Percentiles rank a stretch among this genome's conserved stretches.
phyloP scores from a whole-genome alignment of 2,888 invertebrate species.

The Rotaria macrura region DNA sequence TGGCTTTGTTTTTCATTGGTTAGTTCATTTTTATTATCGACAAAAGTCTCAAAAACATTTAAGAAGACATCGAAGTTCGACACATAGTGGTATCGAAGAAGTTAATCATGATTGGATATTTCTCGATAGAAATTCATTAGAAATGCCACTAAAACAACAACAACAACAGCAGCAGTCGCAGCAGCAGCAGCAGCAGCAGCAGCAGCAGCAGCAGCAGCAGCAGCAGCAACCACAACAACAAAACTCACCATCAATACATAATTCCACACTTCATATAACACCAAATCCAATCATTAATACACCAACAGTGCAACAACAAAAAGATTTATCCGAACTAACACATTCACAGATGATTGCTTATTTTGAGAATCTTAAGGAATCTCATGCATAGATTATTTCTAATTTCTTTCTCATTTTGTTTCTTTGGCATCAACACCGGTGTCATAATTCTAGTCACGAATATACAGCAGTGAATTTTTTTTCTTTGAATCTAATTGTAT shows the following conservation, averaged over 20 bases:
- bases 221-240: background rate
- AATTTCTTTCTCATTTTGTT: background rate
- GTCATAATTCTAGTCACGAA: background rate
- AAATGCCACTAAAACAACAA: background rate
- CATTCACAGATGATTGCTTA: background rate
- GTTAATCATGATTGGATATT: slow-evolving; percentile 22
- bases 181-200: background rate
- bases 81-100: slow-evolving; percentile 4
- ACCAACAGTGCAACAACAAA: background rate
- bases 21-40: background rate
- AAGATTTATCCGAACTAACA: background rate
- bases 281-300: background rate
- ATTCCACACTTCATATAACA: background rate
- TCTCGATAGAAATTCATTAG: background rate
- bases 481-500: background rate
- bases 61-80: background rate
- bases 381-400: background rate
- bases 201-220: background rate
- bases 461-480: background rate
- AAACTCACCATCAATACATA: background rate
- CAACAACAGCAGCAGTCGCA: background rate
- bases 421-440: background rate
- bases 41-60: background rate
- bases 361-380: slow-evolving; percentile 19
- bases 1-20: background rate